phyloP scores from a whole-genome alignment of 2,797 vertebrate genomes.

The Leucoraja ocellata region DNA sequence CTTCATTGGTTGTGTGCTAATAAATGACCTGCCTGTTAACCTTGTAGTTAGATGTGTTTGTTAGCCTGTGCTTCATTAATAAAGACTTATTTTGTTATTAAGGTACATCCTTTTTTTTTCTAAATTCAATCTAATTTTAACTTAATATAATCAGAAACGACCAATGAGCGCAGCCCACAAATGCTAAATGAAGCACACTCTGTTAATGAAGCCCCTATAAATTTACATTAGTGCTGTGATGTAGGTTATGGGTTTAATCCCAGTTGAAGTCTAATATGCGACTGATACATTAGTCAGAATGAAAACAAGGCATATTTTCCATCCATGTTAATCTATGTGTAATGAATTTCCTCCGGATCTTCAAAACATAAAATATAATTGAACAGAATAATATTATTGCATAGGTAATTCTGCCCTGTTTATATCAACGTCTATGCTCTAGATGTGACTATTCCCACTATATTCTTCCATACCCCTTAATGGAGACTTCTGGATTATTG shows the following conservation, averaged over 20 bases:
- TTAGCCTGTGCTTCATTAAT: not conserved
- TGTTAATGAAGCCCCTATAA: not conserved
- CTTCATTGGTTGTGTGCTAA: not conserved
- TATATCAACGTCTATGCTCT: not conserved
- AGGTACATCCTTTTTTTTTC: not conserved
- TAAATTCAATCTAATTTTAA: constrained; percentile 31
- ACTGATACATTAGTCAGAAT: not conserved
- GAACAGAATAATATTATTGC: not conserved
- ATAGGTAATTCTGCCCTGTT: not conserved
- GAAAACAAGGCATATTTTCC: not conserved
- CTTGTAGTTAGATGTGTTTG: not conserved
- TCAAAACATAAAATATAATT: not conserved
- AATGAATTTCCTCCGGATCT: not conserved
- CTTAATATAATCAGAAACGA: not conserved
- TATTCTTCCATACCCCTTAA: not conserved
- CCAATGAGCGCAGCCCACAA: not conserved
- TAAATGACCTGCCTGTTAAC: not conserved
- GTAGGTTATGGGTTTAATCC: not conserved
- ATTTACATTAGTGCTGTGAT: not conserved
- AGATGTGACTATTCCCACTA: not conserved
- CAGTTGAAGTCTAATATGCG: not conserved
- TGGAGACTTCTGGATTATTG: not conserved
- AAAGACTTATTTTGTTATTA: not conserved
- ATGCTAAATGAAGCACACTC: not conserved
- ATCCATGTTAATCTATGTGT: not conserved